Conservation (phyloP, 1,140 invertebrate genomes). For the Rhopalosiphum padi region DNA sequence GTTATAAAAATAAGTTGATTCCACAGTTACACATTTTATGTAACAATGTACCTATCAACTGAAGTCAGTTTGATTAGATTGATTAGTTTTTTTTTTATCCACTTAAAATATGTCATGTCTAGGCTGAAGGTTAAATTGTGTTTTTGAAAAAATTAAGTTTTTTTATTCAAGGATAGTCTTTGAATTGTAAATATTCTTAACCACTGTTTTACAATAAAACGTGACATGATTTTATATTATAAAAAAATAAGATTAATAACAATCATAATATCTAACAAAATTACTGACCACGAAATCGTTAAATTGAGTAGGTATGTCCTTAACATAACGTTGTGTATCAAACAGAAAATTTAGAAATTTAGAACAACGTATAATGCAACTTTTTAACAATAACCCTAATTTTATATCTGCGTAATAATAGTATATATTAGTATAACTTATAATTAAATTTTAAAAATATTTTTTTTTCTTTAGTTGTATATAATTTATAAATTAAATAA, state of each 20-base stretch:
- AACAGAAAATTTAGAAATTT: background rate
- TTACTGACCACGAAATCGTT: background rate
- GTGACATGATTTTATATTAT: conserved; percentile 19
- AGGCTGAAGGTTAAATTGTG: background rate
- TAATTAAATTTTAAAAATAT: background rate
- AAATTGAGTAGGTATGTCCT: background rate
- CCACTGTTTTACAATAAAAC: conserved; percentile 43
- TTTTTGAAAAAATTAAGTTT: conserved; percentile 2
- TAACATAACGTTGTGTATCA: background rate
- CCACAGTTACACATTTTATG: background rate
- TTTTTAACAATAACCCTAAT: background rate
- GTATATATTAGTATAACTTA: background rate
- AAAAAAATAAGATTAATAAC: background rate
- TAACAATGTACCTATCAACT: background rate
- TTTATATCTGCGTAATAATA: background rate
- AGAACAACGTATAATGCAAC: background rate
- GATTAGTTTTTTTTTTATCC: background rate
- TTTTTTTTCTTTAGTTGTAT: background rate
- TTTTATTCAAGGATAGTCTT: conserved; percentile 48
- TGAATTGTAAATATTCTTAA: background rate
- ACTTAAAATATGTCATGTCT: background rate
- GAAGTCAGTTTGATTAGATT: background rate
- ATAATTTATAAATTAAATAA: background rate
- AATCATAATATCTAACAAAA: background rate
- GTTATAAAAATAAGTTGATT: background rate